phyloP scores from a whole-genome alignment of 2,797 vertebrate genomes.

The Pipistrellus kuhlii region DNA sequence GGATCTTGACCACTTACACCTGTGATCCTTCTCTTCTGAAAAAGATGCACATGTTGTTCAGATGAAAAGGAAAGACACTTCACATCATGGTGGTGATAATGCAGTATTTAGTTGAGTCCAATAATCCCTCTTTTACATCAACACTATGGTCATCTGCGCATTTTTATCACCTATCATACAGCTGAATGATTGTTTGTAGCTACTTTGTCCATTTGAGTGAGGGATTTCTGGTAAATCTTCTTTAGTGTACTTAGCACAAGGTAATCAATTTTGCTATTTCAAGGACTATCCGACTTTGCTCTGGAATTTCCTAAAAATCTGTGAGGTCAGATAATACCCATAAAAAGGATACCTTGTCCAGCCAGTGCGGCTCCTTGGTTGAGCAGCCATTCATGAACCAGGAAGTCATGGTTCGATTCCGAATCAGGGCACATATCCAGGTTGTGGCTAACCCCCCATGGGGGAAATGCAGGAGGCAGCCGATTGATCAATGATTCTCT shows the following conservation, averaged over 20 bases:
- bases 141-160: not conserved
- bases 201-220: not conserved
- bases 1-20: conserved; percentile 1
- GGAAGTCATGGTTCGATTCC: no score
- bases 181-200: not conserved
- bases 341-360: not conserved
- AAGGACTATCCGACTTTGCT: conserved; percentile 10
- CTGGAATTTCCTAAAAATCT: conserved; percentile 29
- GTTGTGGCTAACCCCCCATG: no score
- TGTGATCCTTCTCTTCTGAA: not conserved
- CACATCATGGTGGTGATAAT: not conserved
- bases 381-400: no score
- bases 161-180: not conserved
- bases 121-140: not conserved
- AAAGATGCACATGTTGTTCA: not conserved
- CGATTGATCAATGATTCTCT: no score
- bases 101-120: not conserved
- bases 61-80: not conserved
- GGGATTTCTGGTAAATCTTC: not conserved
- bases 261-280: conserved; percentile 14
- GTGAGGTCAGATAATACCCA: not conserved
- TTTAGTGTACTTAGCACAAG: not conserved
- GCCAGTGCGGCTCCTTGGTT: no score
- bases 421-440: no score
- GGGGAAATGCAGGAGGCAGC: no score